A percentile compares a stretch with the other conserved stretches of the same genome.
phyloP scores from a whole-genome alignment of 2,888 invertebrate species.

The Hipparchia semele region DNA sequence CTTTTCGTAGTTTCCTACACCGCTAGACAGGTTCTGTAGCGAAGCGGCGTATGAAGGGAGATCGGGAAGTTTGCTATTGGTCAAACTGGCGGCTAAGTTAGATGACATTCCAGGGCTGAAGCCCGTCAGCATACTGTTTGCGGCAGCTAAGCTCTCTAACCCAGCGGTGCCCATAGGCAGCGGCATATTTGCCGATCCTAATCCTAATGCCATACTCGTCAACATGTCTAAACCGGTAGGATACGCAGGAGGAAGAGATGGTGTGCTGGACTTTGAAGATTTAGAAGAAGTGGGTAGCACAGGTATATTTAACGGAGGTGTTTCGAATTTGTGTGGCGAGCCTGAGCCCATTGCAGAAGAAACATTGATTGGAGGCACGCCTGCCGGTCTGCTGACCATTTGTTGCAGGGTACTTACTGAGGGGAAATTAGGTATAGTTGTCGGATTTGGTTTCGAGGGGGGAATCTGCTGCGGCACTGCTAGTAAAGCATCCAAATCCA shows the following conservation, averaged over 20 bases:
- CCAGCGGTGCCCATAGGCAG: slow-evolving; percentile 69
- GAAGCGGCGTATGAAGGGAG: slow-evolving; percentile 77
- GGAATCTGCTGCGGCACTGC: slow-evolving; percentile 83
- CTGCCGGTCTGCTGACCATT: slow-evolving; percentile 78
- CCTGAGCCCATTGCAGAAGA: slow-evolving; percentile 73
- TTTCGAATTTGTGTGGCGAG: slow-evolving; percentile 81
- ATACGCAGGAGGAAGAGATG: slow-evolving; percentile 77
- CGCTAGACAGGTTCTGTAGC: slow-evolving; percentile 70
- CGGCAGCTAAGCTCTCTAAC: slow-evolving; percentile 76
- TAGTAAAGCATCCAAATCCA: slow-evolving; percentile 82
- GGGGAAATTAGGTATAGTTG: slow-evolving; percentile 72
- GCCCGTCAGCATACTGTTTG: slow-evolving; percentile 75
- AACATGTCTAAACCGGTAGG: slow-evolving; percentile 78
- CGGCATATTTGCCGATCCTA: slow-evolving; percentile 72
- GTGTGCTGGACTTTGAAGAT: slow-evolving; percentile 81
- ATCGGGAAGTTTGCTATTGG: slow-evolving; percentile 71
- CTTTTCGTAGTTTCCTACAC: slow-evolving; percentile 72
- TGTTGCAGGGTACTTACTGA: slow-evolving; percentile 79
- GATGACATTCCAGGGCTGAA: slow-evolving; percentile 70
- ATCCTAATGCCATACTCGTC: slow-evolving; percentile 78
- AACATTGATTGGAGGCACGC: slow-evolving; percentile 77
- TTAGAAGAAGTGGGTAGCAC: slow-evolving; percentile 83
- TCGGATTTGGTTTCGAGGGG: slow-evolving; percentile 68
- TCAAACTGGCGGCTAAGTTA: slow-evolving; percentile 70
- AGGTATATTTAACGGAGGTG: slow-evolving; percentile 83